Conservation (phyloP, 2,113 vertebrate genomes). For the Cheilinus undulatus region DNA sequence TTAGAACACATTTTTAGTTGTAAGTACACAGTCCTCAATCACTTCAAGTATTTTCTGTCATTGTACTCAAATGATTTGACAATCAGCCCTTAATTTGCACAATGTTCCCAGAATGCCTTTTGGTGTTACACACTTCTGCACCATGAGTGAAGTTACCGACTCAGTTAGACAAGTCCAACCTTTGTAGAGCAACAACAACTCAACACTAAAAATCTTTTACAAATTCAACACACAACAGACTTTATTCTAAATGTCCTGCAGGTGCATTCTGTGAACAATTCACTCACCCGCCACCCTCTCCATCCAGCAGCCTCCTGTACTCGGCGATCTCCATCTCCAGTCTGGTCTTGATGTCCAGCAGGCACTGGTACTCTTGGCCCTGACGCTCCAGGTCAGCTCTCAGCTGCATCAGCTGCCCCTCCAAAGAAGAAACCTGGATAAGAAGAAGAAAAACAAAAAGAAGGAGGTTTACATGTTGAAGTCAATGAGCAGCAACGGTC, state of each 20-base stretch:
- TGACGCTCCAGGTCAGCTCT: conserved; percentile 82
- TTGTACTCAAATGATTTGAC: too few species aligned
- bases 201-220: too few species aligned
- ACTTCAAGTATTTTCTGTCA: too few species aligned
- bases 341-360: conserved; percentile 87
- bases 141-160: too few species aligned
- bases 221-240: too few species aligned
- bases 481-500: background rate
- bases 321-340: conserved; percentile 90
- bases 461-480: background rate
- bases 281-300: conserved; percentile 61
- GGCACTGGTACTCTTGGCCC: conserved; percentile 85
- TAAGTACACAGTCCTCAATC: too few species aligned
- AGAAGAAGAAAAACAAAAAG: background rate
- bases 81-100: too few species aligned
- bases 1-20: too few species aligned
- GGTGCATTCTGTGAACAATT: background rate
- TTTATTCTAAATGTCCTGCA: background rate
- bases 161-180: too few species aligned
- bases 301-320: conserved; percentile 88
- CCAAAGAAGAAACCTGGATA: conserved; percentile 80
- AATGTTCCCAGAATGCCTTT: too few species aligned
- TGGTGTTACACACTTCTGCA: too few species aligned
- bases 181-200: too few species aligned
- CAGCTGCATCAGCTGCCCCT: conserved; percentile 83